Base-by-base conservation (phyloP, 2,888 invertebrate genomes). In the Aphrophora alni region DNA sequence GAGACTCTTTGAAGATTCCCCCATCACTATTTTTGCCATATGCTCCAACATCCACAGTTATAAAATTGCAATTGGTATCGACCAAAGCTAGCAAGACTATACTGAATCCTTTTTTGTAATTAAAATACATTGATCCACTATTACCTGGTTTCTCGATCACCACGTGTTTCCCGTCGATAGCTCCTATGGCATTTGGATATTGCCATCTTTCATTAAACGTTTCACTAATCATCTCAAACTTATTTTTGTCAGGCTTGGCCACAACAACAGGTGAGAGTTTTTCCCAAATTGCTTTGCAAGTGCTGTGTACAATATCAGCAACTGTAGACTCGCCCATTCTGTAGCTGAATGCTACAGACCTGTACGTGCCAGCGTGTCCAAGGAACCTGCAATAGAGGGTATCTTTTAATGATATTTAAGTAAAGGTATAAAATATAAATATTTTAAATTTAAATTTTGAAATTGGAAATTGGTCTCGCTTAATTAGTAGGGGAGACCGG, bases 321-420 rank as follows among this genome's bases (percentile, higher is more conserved):
- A 28, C 33, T 73, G 73, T 73, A 26, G 7, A 73, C n/a, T 73
- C 73, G 3, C 73, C 73, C 73, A 73, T 73, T 73, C 28, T 73
- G 73, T 28, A 73, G 27, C 73, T 73, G 73, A 73, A 73, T 8
- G 73, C 73, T 73, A 73, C 73, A 73, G 33, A 8, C n/a, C 33
- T 73, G 72, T 73, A 73, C 73, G 73, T 73, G 7, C 73, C 73
- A 4, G 28, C 33, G 8, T 33, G 33, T 33, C 33, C 33, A 33
- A 33, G 33, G 33, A 33, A 33, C 33, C 8, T 33, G 33, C 3
- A 33, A 33, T 5, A 33, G 3, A 3, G 8, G 3, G 17, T 73
- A 17, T 8, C 27, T 8, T 33, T 8, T 33, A 73, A 26, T 33
- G 27, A 33, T 28, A 73, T 21, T 26, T 73, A 7, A 21, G 38